Evolutionary conservation across 2,888 invertebrate species (phyloP), one percentile per base, ranked within the genome.

Genomic region (Rapana venosa): DNA sequence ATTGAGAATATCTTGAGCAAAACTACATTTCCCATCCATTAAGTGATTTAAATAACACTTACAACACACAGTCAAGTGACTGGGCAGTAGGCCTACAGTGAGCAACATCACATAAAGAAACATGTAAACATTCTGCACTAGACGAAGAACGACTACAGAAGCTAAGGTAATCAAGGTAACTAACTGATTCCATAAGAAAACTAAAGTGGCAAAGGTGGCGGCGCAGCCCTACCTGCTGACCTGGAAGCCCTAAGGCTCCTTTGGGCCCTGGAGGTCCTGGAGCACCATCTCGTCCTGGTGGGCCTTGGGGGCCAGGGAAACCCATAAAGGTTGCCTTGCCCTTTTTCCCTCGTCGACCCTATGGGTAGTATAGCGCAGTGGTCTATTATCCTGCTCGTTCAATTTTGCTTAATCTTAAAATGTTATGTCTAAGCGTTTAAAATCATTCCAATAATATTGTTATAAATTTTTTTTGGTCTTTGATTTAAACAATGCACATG

Each of bases 251-350:
- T 93, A 96, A 95, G 93, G 96, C 96, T 92, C 97, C 97, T 96
- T 94, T 96, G 96, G 93, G 96, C 47, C 95, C 95, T 84, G 92
- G 91, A 47, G 92, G 93, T 56, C 95, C 93, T 35, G 89, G 92
- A 87, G 92, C 92, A 91, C 95, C 94, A 91, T 93, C 90, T 84
- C 97, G 97, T 91, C 97, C 97, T 84, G 97, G 97, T 91, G 97
- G 97, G 91, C 98, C 98, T 94, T 97, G 97, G 97, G 96, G 95
- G 97, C 96, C 96, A 20, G 92, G 92, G 81, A 93, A 92, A 74
- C 93, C 93, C 77, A 91, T 91, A 81, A 90, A 91, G n/a, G 92
- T 92, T 13, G 91, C 87, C 87, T 92, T 91, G 22, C 92, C 93
- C 86, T 90, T 90, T 77, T 91, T 90, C n/a, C 93, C 93, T 47